A percentile compares a stretch with the other conserved stretches of the same genome.
Evolutionary conservation across 2,888 invertebrate genomes (phyloP).

Genomic region (Autographa gamma): DNA sequence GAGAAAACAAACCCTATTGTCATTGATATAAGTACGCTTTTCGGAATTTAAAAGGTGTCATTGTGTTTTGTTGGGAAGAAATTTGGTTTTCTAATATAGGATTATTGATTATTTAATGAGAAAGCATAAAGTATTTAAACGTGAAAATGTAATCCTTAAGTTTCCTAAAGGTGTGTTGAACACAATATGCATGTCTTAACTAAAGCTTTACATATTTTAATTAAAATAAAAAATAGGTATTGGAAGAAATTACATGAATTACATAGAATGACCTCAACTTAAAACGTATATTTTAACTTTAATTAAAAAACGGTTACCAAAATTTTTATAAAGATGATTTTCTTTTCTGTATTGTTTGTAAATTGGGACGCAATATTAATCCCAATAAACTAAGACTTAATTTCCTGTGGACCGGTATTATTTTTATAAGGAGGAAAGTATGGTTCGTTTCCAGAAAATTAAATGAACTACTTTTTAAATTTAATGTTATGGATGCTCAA

Average conservation of each 20-base stretch:
- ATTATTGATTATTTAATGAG: background rate
- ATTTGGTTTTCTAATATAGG: background rate
- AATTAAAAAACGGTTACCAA: background rate
- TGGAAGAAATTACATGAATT: background rate
- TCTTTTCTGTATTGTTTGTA: background rate
- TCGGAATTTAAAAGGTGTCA: background rate
- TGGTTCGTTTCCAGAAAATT: background rate
- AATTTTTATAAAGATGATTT: background rate
- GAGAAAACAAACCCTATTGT: constrained; percentile 18
- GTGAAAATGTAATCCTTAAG: too few relatives aligned
- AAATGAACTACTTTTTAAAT: background rate
- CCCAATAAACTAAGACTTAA: constrained; percentile 12
- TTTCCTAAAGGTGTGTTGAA: too few relatives aligned
- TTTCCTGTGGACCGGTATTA: constrained; percentile 18
- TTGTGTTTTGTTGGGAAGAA: background rate
- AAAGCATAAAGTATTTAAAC: too few relatives aligned
- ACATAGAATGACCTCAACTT: background rate
- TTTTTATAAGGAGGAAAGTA: background rate
- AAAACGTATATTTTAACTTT: background rate
- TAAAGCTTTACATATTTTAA: too few relatives aligned
- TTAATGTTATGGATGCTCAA: too few relatives aligned
- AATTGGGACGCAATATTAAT: background rate
- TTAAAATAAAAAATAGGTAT: background rate
- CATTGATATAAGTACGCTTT: constrained; percentile 8
- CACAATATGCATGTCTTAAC: too few relatives aligned